A percentile compares a stretch with the other conserved stretches of the same genome.
Evolutionary conservation across 2,797 vertebrate species (phyloP).

Genomic region (Thripadectes ignobilis): DNA sequence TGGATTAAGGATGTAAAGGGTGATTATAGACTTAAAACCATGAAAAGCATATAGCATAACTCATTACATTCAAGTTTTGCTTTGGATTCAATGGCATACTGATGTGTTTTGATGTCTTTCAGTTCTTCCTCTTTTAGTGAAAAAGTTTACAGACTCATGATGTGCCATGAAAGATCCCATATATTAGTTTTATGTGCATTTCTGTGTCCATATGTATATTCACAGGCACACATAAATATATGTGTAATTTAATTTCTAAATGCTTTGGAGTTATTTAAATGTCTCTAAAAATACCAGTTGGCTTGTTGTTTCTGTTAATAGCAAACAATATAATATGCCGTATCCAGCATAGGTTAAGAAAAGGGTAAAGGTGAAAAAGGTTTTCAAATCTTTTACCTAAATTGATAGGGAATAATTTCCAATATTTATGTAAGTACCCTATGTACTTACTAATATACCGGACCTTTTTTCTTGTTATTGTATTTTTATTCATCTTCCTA

Average conservation of each 20-base stretch:
- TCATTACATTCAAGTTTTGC: conserved; percentile 13
- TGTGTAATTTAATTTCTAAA: not conserved
- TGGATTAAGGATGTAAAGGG: not conserved
- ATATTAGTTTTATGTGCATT: not conserved
- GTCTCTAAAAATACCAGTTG: not conserved
- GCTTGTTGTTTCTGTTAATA: not conserved
- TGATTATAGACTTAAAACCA: not conserved
- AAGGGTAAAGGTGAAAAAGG: not conserved
- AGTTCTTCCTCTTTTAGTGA: not conserved
- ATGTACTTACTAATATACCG: not conserved
- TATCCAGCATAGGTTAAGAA: not conserved
- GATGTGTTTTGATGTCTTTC: not conserved
- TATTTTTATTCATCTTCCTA: not conserved
- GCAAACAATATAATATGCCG: not conserved
- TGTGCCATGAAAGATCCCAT: not conserved
- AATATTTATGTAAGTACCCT: not conserved
- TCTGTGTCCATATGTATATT: not conserved
- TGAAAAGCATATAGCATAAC: not conserved
- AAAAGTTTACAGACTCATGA: not conserved
- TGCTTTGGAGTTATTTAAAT: not conserved
- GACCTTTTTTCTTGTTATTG: not conserved
- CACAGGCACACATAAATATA: not conserved
- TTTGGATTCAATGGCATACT: not conserved
- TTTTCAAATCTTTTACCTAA: not conserved
- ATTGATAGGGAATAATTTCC: not conserved